Conservation (phyloP, 2,888 invertebrate species). For the Endotricha flammealis region DNA sequence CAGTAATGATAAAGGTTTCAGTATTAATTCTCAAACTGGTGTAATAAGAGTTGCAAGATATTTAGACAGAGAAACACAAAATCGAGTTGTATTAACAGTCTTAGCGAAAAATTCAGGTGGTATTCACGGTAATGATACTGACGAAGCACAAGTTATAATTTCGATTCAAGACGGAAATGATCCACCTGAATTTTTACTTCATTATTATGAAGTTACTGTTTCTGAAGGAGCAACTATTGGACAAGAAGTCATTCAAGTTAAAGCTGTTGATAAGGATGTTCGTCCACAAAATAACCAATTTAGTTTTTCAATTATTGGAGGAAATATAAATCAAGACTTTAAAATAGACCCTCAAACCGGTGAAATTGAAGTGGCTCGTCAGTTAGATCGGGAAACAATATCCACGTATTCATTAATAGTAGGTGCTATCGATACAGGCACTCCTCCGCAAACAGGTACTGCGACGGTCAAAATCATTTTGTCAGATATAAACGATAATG, state of each 20-base stretch:
- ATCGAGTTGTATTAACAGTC: conserved; percentile 91
- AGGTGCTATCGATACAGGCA: conserved; percentile 92
- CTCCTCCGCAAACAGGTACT: conserved; percentile 95
- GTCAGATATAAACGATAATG: conserved; percentile 95
- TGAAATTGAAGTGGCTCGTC: conserved; percentile 85
- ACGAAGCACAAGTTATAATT: conserved; percentile 95
- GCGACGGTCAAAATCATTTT: conserved; percentile 88
- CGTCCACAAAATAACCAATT: conserved; percentile 94
- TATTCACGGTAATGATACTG: conserved; percentile 95
- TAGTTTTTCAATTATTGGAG: conserved; percentile 91
- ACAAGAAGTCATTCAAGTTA: conserved; percentile 85
- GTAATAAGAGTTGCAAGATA: conserved; percentile 89
- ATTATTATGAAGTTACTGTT: conserved; percentile 86
- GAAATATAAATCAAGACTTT: conserved; percentile 89
- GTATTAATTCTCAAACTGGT: conserved; percentile 90
- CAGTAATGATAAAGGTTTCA: conserved; percentile 94
- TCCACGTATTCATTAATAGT: conserved; percentile 86
- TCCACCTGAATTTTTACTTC: conserved; percentile 93
- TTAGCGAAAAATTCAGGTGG: conserved; percentile 97
- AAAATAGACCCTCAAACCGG: conserved; percentile 93
- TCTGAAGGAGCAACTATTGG: conserved; percentile 89
- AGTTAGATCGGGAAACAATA: conserved; percentile 89
- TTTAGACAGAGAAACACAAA: conserved; percentile 92
- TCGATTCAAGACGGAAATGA: conserved; percentile 97
- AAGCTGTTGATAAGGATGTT: conserved; percentile 94